These are phyloP conservation scores for Morpho helenor DNA, from an alignment of 2,888 invertebrate genomes.

Conservation along the genomic window DNA sequence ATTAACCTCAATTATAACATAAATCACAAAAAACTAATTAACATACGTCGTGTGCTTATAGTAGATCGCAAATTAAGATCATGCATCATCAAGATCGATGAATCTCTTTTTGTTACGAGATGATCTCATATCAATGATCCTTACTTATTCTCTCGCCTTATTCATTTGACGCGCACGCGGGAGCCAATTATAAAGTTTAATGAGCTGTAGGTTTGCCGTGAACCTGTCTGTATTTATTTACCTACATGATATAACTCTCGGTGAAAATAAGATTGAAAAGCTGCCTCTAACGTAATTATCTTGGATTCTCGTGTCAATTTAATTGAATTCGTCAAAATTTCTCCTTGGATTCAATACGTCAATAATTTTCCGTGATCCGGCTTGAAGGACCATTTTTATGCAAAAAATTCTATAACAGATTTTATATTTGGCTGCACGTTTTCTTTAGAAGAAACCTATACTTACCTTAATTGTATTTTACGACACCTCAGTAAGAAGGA, in stretches of 20 bases:
- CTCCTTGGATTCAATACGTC: background rate
- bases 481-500: too few species aligned
- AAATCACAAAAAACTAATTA: too few species aligned
- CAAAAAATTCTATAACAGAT: too few species aligned
- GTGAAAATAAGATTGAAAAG: constrained; percentile 24
- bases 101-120: constrained; percentile 6
- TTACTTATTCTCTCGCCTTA: constrained; percentile 14
- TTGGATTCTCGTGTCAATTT: constrained; percentile 9
- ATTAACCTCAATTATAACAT: too few species aligned
- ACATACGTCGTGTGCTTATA: too few species aligned
- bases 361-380: background rate
- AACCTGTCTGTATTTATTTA: constrained; percentile 24
- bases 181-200: constrained; percentile 38
- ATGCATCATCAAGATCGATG: constrained; percentile 7
- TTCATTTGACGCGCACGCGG: constrained; percentile 22
- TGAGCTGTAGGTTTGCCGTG: constrained; percentile 28
- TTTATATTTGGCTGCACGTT: too few species aligned
- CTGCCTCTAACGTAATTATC: constrained; percentile 19
- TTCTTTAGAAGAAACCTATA: too few species aligned
- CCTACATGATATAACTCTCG: constrained; percentile 15
- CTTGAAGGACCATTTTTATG: constrained; percentile 1
- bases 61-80: too few species aligned
- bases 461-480: too few species aligned
- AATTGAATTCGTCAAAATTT: background rate
- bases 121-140: constrained; percentile 13